Base-by-base conservation (phyloP, 1,140 invertebrate genomes). In the Amyelois transitella region DNA sequence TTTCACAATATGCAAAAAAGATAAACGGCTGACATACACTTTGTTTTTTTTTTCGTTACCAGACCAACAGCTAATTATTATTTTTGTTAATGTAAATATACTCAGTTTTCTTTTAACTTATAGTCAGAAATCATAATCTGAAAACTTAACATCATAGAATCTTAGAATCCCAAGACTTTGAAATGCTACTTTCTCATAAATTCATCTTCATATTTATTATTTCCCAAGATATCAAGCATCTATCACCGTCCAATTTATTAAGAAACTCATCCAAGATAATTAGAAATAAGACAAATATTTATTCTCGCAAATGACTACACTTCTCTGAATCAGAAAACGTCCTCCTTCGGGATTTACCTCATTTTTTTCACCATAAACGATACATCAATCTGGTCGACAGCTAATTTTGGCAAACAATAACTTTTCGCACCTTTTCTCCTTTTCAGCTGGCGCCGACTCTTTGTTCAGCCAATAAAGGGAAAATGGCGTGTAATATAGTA, bases 321-420 rank as follows among this genome's bases (percentile, higher is more conserved):
- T 38, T 38, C 12, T 38, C 32, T 38, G 32, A 38, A 56, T 56
- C 54, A 51, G 18, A 18, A 47, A 17, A 20, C 44, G 45, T 22
- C 45, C 14, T 38, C 53, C 48, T 19, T 22, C 6, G 38, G 19
- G 18, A 53, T 54, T 22, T 57, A 12, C 17, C 14, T 56, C 51
- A 28, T 53, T 53, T 66, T 67, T 64, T 72, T 65, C 53, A 43
- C 54, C 48, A 50, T 45, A 53, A 65, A 49, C 59, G 62, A 74
- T 74, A 70, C 66, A 74, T 77, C 74, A 77, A 77, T 72, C 72
- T 62, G 56, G 38, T 28, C 25, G 71, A 77, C 74, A 77, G 64
- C 62, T 72, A 72, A 77, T 77, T 74, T 69, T 65, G 60, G 53
- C 69, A 70, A 74, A 74, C 69, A 74, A 72, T 73, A 72, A 70